A percentile compares a stretch with the other conserved stretches of the same genome.
Conservation (phyloP, 2,113 vertebrate species). For the Chaetodon trifascialis region DNA sequence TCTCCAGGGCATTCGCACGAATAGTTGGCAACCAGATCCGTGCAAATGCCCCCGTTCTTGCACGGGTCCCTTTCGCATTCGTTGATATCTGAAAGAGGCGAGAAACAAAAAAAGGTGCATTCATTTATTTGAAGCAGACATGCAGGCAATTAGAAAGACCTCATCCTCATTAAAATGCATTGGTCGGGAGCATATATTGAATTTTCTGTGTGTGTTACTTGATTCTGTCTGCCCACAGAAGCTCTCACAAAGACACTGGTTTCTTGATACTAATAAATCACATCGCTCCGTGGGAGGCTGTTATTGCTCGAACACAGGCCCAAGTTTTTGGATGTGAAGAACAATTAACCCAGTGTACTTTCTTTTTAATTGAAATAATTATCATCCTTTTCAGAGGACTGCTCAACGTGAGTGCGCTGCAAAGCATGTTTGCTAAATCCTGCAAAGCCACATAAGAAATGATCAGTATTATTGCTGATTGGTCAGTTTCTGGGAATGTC, state of each 20-base stretch:
- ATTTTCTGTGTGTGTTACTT: constrained; percentile 65
- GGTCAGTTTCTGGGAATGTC: too few relatives aligned
- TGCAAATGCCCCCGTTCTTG: constrained; percentile 96
- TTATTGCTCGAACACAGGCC: constrained; percentile 17
- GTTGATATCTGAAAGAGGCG: constrained; percentile 90
- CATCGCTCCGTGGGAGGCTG: constrained; percentile 27
- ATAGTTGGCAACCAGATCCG: constrained; percentile 96
- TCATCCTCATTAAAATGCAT: constrained; percentile 74
- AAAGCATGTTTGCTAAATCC: not conserved
- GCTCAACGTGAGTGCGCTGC: not conserved
- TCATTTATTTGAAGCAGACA: constrained; percentile 60
- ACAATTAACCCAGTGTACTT: constrained; percentile 26
- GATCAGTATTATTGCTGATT: too few relatives aligned
- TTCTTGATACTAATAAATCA: constrained; percentile 66
- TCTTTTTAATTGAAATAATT: constrained; percentile 7
- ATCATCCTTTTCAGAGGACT: not conserved
- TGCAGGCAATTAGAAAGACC: constrained; percentile 65
- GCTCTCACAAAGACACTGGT: constrained; percentile 47
- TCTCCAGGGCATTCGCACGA: constrained; percentile 98
- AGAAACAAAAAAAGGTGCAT: constrained; percentile 46
- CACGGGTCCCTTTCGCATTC: constrained; percentile 96
- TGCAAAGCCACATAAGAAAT: not conserved
- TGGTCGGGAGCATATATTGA: constrained; percentile 61
- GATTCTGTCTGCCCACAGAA: constrained; percentile 51
- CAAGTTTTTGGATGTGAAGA: constrained; percentile 12